Conservation (phyloP, 64 coral and sea anemone genomes). For the Pachyseris speciosa region DNA sequence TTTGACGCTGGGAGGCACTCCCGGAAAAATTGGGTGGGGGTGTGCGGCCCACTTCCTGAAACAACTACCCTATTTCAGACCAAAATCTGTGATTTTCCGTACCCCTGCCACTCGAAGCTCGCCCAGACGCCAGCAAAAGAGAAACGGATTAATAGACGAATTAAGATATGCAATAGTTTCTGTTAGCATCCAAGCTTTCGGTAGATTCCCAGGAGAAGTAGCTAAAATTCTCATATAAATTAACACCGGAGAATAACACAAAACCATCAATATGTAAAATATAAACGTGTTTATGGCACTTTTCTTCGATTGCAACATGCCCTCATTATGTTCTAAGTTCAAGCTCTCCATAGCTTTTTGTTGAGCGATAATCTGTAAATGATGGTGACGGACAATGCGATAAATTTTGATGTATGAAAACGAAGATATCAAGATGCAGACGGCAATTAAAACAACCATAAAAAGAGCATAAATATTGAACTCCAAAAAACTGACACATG, state of each 20-base stretch:
- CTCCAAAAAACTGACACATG: not conserved
- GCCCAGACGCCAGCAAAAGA: not conserved
- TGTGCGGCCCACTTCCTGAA: too few relatives aligned
- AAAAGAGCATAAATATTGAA: not conserved
- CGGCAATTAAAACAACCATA: not conserved
- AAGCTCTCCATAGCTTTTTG: not conserved
- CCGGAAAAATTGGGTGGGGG: too few relatives aligned
- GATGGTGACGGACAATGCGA: not conserved
- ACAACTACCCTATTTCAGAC: too few relatives aligned
- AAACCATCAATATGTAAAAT: not conserved
- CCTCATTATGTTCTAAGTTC: not conserved
- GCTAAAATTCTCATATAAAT: not conserved
- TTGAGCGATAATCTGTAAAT: not conserved
- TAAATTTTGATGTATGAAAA: not conserved
- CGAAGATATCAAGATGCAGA: not conserved
- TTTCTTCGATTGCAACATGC: not conserved
- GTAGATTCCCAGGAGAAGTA: too few relatives aligned
- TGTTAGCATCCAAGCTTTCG: not conserved
- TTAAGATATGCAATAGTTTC: not conserved
- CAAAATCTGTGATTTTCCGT: too few relatives aligned
- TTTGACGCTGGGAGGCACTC: too few relatives aligned
- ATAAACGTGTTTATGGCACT: slow-evolving; percentile 7
- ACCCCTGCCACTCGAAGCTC: slow-evolving; percentile 28
- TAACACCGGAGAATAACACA: slow-evolving; percentile 11
- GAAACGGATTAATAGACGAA: not conserved